Conservation (phyloP, 2,888 invertebrate species). For the Cylloceria caligata region DNA sequence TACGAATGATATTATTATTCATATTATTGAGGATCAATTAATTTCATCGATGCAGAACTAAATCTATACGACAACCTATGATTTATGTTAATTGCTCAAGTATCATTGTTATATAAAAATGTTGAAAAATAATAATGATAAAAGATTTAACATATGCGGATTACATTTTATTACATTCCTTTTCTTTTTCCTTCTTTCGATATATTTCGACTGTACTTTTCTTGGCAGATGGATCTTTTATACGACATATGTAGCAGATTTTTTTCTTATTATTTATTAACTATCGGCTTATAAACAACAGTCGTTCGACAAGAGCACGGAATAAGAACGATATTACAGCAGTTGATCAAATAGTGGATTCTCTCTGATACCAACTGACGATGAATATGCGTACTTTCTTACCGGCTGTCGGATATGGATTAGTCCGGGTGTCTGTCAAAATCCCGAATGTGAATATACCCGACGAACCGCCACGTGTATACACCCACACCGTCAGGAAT, state of each 20-base stretch:
- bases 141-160: no score
- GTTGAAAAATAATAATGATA: neutral
- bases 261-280: conserved; percentile 1
- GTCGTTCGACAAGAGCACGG: neutral
- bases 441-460: no score
- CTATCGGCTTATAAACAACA: neutral
- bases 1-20: neutral
- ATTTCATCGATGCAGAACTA: conserved; percentile 1
- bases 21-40: conserved; percentile 9
- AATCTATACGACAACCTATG: neutral
- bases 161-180: neutral
- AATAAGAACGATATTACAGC: neutral
- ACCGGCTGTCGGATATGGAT: neutral
- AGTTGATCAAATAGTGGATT: neutral
- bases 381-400: neutral
- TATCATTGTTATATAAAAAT: neutral
- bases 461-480: no score
- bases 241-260: neutral
- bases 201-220: neutral
- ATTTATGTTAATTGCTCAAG: conserved; percentile 1
- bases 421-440: no score
- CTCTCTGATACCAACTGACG: neutral
- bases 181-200: neutral
- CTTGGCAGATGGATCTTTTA: neutral
- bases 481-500: no score